Percentiles rank a stretch among this genome's conserved stretches.
phyloP scores from a whole-genome alignment of 2,888 invertebrate genomes.

The Oxystoma pomonae region DNA sequence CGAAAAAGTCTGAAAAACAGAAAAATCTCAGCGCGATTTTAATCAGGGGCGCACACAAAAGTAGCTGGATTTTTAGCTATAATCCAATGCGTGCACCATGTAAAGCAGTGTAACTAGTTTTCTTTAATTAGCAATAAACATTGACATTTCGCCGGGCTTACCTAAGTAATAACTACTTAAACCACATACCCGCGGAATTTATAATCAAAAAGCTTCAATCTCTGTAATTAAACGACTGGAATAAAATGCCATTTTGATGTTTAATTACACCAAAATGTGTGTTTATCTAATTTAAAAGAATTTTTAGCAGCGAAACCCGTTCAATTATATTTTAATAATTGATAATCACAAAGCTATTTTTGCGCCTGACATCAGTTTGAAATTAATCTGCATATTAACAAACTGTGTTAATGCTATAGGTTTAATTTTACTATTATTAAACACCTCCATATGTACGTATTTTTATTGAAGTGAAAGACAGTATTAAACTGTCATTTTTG shows the following conservation, averaged over 20 bases:
- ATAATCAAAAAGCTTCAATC: conserved; percentile 20
- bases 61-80: too few relatives aligned
- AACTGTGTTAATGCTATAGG: neutral
- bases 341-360: conserved; percentile 13
- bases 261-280: conserved; percentile 16
- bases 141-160: conserved; percentile 21
- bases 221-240: conserved; percentile 20
- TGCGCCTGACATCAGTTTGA: conserved; percentile 1
- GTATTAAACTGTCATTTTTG: neutral
- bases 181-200: conserved; percentile 14
- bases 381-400: conserved; percentile 8
- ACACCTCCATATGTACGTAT: neutral
- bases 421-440: neutral
- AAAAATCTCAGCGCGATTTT: too few relatives aligned
- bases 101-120: conserved; percentile 25
- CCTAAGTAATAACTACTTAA: conserved; percentile 23
- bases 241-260: conserved; percentile 16
- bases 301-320: conserved; percentile 3
- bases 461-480: neutral
- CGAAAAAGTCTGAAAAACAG: too few relatives aligned
- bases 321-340: conserved; percentile 7
- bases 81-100: too few relatives aligned
- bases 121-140: conserved; percentile 24
- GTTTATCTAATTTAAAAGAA: conserved; percentile 10
- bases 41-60: too few relatives aligned